These are phyloP conservation scores for Agrenia bidenticulata DNA, from an alignment of 2,888 invertebrate genomes.

Conservation along the genomic window DNA sequence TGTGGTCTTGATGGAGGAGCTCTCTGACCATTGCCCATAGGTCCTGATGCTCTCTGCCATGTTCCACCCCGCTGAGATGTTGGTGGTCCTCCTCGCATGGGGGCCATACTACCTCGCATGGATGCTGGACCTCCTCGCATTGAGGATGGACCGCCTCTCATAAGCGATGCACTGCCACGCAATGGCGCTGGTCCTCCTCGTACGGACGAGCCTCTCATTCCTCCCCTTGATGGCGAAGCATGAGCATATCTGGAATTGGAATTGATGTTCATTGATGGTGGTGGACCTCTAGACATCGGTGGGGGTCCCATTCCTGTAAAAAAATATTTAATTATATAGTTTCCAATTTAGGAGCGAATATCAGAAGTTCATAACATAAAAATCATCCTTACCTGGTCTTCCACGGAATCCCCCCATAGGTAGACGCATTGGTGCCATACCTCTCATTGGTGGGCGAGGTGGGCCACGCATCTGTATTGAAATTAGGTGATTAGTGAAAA, in stretches of 20 bases:
- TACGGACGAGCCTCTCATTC: slow-evolving; percentile 36
- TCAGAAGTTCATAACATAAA: too few species aligned
- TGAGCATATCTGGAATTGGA: slow-evolving; percentile 6
- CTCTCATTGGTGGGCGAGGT: slow-evolving; percentile 33
- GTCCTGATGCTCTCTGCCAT: slow-evolving; percentile 13
- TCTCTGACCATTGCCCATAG: slow-evolving; percentile 12
- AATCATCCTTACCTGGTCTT: neutral
- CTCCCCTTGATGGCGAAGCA: slow-evolving; percentile 25
- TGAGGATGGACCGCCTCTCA: slow-evolving; percentile 36
- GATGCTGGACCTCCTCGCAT: slow-evolving; percentile 29
- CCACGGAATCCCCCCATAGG: slow-evolving; percentile 6
- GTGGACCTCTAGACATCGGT: slow-evolving; percentile 7
- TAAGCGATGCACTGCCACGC: slow-evolving; percentile 33
- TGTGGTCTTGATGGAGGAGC: neutral
- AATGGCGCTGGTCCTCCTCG: slow-evolving; percentile 42
- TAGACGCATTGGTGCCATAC: slow-evolving; percentile 33
- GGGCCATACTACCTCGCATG: slow-evolving; percentile 34
- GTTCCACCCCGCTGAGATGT: slow-evolving; percentile 24
- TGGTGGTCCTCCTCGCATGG: slow-evolving; percentile 41
- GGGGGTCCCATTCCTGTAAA: slow-evolving; percentile 15
- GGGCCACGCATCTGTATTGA: slow-evolving; percentile 16
- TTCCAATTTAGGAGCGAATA: too few species aligned
- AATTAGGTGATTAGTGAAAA: too few species aligned
- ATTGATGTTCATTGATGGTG: slow-evolving; percentile 7
- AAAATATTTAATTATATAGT: too few species aligned